Base-by-base conservation (phyloP, 2,113 vertebrate genomes). In the Piaya cayana region DNA sequence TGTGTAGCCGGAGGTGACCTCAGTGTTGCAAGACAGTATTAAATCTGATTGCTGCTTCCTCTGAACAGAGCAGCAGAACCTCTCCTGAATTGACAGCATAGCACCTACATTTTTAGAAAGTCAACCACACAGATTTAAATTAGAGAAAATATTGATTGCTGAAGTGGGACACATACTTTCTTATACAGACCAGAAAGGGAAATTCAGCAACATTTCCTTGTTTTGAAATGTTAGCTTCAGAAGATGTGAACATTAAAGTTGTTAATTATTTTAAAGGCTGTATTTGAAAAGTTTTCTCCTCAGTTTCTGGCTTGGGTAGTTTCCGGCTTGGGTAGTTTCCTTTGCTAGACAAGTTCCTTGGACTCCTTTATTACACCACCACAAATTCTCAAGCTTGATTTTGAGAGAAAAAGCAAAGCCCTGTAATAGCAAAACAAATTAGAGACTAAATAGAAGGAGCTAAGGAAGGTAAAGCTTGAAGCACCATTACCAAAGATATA, bases 381-480 rank as follows among this genome's bases (percentile, higher is more conserved):
- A 88, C 15, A 91, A 90, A 64, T 63, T 97, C 97, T 96, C 96
- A 97, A 97, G 97, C 94, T 97, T 97, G 96, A 93, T 95, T 95
- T 85, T 60, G n/a, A 92, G 55, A 87, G 70, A 79, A 92, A 92
- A 82, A 59, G 90, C 62, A 88, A 96, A 96, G 77, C 9, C 45
- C 68, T 75, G 68, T 77, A 70, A 79, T 90, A 60, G 84, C 36
- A 92, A 60, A 63, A 81, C 56, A 70, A 67, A 45, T 10, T 29
- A 25, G 27, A 96, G 81, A 56, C 42, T 68, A 68, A 97, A 92
- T 5, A 15, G 71, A 95, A 95, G 37, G 53, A 95, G 91, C 64
- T 71, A 70, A 92, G 42, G 68, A 94, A 94, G 58, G 49, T 20
- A 88, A 90, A 96, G 88, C 45, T 49, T 59, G 59, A 97, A 97